A percentile compares a stretch with the other conserved stretches of the same genome.
These are phyloP conservation scores for Babyrousa celebensis DNA, from an alignment of 2,797 vertebrate genomes.

Conservation along the genomic window DNA sequence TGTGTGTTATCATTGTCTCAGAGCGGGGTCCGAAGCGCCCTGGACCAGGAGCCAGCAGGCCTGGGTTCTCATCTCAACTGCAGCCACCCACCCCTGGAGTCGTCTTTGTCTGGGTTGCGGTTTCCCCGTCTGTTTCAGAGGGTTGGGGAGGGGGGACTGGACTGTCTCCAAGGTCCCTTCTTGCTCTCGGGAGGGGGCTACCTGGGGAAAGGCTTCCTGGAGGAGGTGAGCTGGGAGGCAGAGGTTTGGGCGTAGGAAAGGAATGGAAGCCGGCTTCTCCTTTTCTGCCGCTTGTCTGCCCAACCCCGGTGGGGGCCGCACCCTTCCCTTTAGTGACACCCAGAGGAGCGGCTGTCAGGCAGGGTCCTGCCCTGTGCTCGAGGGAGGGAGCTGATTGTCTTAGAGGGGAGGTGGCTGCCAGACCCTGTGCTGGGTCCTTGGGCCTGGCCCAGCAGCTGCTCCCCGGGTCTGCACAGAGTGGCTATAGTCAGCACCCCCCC, in stretches of 20 bases:
- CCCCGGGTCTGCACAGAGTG: neutral
- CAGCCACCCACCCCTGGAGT: neutral
- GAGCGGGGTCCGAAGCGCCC: neutral
- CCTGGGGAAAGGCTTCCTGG: neutral
- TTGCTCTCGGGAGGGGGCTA: neutral
- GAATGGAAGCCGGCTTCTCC: neutral
- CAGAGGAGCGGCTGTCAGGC: neutral
- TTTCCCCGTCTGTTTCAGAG: neutral
- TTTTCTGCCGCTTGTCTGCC: neutral
- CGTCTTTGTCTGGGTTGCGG: neutral
- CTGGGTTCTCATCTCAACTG: neutral
- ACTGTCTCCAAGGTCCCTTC: neutral
- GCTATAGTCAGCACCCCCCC: neutral
- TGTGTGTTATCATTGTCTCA: neutral
- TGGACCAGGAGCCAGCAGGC: neutral
- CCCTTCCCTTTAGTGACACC: neutral
- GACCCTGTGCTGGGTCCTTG: neutral
- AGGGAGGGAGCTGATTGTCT: neutral
- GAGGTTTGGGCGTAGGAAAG: neutral
- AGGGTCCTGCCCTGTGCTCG: neutral
- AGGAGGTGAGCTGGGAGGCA: neutral
- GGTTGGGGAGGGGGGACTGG: fast-evolving
- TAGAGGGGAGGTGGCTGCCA: neutral
- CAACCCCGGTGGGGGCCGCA: neutral
- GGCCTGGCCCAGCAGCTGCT: neutral